These are phyloP conservation scores for Ascidia mentula DNA, from an alignment of 23 tunicate species.

Conservation along the genomic window DNA sequence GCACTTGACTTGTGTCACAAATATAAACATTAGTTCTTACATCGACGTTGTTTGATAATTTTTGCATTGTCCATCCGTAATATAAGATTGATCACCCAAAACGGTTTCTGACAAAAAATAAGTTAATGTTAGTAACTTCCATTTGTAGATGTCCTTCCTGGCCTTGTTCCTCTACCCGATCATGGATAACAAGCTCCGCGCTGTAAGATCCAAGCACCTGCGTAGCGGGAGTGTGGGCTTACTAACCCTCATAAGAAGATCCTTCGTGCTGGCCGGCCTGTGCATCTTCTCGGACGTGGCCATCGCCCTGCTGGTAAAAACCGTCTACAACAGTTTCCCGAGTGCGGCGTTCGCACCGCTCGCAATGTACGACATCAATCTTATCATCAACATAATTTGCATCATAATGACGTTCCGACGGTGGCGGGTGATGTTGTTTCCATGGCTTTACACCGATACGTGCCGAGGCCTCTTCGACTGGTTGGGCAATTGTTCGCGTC, in stretches of 20 bases:
- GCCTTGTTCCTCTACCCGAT: constrained; percentile 85
- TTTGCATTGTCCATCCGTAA: too few species aligned
- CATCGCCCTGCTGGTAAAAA: constrained; percentile 67
- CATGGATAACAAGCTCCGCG: constrained; percentile 87
- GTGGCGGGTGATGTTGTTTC: constrained; percentile 82
- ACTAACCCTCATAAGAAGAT: constrained; percentile 60
- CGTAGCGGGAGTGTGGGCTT: constrained; percentile 46
- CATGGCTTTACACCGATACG: constrained; percentile 48
- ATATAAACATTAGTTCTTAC: too few species aligned
- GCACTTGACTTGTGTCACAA: too few species aligned
- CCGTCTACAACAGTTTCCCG: constrained; percentile 40
- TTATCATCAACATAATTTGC: constrained; percentile 66
- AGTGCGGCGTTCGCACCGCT: constrained; percentile 79
- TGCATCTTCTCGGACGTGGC: constrained; percentile 79
- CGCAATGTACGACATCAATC: constrained; percentile 82
- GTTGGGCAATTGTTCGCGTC: background rate
- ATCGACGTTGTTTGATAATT: too few species aligned
- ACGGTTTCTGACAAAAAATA: too few species aligned
- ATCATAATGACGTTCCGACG: constrained; percentile 70
- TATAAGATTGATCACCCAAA: too few species aligned
- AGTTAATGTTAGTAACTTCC: too few species aligned
- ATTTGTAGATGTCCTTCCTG: constrained; percentile 67
- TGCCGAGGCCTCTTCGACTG: background rate
- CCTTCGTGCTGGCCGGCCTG: constrained; percentile 76
- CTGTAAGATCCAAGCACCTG: constrained; percentile 58